Evolutionary conservation across 2,888 invertebrate species (phyloP), one percentile per base, ranked within the genome.

Genomic region (Tetranychus piercei): DNA sequence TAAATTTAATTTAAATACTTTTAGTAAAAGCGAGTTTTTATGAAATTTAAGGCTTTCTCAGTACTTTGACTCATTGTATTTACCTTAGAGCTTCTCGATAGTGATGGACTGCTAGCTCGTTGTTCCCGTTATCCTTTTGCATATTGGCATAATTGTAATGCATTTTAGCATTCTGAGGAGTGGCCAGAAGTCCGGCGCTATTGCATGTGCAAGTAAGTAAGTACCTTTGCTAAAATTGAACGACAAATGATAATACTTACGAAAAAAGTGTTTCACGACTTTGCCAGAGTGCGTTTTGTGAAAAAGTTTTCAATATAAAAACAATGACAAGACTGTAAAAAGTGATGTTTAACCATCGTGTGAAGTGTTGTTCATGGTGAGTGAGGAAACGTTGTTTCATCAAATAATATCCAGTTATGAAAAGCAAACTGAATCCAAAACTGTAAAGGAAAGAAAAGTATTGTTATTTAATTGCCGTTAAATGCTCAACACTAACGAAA

Each of bases 141-240:
- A 89, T 89, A 85, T 92, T 92, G 71, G 89, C 92, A 81, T 89
- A 91, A 84, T 92, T 92, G 85, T 91, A 92, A 84, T 92, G 91
- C 84, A 91, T 88, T 84, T 92, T 92, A 75, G 92, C 91, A 82
- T 92, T 93, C 83, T 90, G 88, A 0, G 92, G 92, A 74, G 91
- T 82, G 18, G 88, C 88, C 78, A 87, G 85, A 75, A 92, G 84
- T 72, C 92, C 92, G 73, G 92, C 88, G 81, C 92, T 92, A 85
- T 55, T 9, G 18, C n/a, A 67, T 22, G 67, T 8, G 15, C 6
- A 86, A 76, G 74, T 20, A n/a, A n/a, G n/a, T n/a, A n/a, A n/a
- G n/a, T n/a, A n/a, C n/a, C n/a, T n/a, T n/a, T n/a, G n/a, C n/a
- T n/a, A n/a, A 6, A 44, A 1, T 43, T 11, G 7, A 23, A 44